phyloP scores from a whole-genome alignment of 2,113 vertebrate genomes.

The Perccottus glenii region DNA sequence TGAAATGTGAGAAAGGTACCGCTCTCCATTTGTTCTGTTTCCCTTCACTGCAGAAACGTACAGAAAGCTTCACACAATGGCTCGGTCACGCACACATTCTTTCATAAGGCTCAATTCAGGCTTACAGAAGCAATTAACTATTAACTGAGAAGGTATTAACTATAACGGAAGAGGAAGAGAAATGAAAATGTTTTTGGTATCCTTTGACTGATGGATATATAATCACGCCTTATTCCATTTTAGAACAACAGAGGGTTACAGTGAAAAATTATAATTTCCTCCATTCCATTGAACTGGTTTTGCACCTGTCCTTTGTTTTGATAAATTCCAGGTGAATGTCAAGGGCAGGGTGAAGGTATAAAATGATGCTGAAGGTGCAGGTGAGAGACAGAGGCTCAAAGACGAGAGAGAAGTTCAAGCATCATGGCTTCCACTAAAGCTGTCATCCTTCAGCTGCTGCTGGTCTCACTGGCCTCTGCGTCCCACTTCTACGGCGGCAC shows the following conservation, averaged over 20 bases:
- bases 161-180: no score
- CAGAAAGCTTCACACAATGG: no score
- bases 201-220: no score
- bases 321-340: no score
- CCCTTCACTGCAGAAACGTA: no score
- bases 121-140: no score
- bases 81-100: no score
- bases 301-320: slow-evolving; percentile 14
- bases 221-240: neutral
- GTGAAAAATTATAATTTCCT: neutral
- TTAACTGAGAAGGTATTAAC: no score
- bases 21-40: no score
- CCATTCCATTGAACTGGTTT: slow-evolving; percentile 39
- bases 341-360: neutral
- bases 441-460: slow-evolving; percentile 47
- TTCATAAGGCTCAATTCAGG: no score
- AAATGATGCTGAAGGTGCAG: slow-evolving; percentile 37
- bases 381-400: neutral
- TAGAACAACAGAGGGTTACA: neutral
- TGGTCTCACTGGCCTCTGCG: slow-evolving; percentile 44
- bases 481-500: slow-evolving; percentile 38
- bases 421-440: slow-evolving; percentile 45
- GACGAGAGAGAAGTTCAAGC: neutral
- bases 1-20: no score
- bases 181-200: no score